Conservation (phyloP, 2,113 vertebrate genomes). For the Phainopepla nitens region DNA sequence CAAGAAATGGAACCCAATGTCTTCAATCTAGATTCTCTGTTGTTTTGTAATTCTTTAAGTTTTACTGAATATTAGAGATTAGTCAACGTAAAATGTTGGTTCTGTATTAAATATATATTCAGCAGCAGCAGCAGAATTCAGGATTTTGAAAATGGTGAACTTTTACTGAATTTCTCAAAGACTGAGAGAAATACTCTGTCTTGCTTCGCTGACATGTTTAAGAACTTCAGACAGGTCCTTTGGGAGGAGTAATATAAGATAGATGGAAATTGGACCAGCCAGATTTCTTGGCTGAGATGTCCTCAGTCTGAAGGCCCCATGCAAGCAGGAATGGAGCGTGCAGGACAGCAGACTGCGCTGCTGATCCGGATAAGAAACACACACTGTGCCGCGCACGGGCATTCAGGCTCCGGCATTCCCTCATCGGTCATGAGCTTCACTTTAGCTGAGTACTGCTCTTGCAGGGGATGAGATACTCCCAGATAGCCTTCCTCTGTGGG, state of each 20-base stretch:
- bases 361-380: fast-evolving
- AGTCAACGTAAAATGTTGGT: not conserved
- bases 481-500: not conserved
- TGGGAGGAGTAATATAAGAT: not conserved
- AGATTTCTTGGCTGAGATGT: not conserved
- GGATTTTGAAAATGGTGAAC: not conserved
- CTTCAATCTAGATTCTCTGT: not conserved
- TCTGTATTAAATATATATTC: not conserved
- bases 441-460: not conserved
- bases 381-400: fast-evolving
- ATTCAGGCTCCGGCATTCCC: not conserved
- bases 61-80: not conserved
- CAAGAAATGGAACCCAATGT: not conserved
- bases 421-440: not conserved
- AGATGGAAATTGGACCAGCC: not conserved
- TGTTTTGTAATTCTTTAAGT: not conserved
- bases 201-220: not conserved
- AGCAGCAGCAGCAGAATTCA: not conserved
- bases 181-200: not conserved
- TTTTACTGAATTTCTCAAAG: not conserved
- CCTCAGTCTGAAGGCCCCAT: not conserved
- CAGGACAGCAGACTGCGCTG: not conserved
- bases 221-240: not conserved
- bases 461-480: not conserved
- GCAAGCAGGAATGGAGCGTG: not conserved